Conservation (phyloP, 1,140 invertebrate genomes). For the Potamilus streckersoni region DNA sequence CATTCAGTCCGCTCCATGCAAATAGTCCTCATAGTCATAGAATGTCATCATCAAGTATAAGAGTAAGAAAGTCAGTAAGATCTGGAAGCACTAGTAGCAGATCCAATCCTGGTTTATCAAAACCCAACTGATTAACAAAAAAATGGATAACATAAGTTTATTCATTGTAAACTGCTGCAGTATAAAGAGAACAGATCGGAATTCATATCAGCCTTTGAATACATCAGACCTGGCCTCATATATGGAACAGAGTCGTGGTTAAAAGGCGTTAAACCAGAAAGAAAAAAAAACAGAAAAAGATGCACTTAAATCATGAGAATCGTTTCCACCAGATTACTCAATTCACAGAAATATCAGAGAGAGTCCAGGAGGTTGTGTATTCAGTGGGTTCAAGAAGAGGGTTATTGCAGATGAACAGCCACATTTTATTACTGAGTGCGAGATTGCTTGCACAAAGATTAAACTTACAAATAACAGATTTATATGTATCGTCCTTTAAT, state of each 20-base stretch:
- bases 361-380: not conserved
- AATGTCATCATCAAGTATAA: conserved; percentile 5
- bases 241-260: conserved; percentile 40
- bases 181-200: conserved; percentile 31
- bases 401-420: conserved; percentile 11
- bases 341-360: no score
- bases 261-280: conserved; percentile 28
- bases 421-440: conserved; percentile 9
- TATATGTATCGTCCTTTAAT: conserved; percentile 15
- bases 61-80: not conserved
- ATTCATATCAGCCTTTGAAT: conserved; percentile 21
- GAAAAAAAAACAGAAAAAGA: not conserved
- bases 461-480: conserved; percentile 19
- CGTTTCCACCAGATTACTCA: no score
- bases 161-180: conserved; percentile 34
- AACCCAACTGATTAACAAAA: not conserved
- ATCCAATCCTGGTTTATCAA: conserved; percentile 1
- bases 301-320: no score
- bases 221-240: conserved; percentile 36
- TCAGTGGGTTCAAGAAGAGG: conserved; percentile 32
- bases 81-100: not conserved
- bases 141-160: conserved; percentile 14
- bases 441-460: conserved; percentile 28
- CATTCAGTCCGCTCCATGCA: conserved; percentile 17
- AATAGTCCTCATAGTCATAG: conserved; percentile 10